These are phyloP conservation scores for Mugil cephalus DNA, from an alignment of 2,113 vertebrate genomes.

Conservation along the genomic window DNA sequence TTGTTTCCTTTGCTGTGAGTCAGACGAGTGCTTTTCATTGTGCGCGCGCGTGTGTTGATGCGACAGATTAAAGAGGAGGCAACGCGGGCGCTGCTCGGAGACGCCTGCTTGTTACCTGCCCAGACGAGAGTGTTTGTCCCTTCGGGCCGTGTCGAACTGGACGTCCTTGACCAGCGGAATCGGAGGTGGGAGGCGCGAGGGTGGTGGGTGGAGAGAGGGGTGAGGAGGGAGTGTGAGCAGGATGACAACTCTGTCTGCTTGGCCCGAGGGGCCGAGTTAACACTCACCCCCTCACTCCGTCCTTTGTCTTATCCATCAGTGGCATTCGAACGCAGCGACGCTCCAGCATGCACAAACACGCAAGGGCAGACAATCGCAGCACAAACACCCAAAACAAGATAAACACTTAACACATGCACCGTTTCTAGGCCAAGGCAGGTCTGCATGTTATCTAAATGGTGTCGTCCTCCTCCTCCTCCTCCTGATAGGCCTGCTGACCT, in stretches of 20 bases:
- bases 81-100: background rate
- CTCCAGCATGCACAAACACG: conserved; percentile 26
- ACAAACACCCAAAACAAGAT: conserved; percentile 3
- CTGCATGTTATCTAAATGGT: conserved; percentile 47
- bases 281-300: conserved; percentile 23
- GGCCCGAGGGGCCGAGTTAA: conserved; percentile 53
- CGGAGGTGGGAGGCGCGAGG: conserved; percentile 5
- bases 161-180: conserved; percentile 62
- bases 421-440: conserved; percentile 9
- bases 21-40: conserved; percentile 6
- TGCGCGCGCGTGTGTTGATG: background rate
- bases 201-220: background rate
- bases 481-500: conserved; percentile 54
- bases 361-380: conserved; percentile 3
- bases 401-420: background rate
- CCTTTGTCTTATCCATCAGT: conserved; percentile 57
- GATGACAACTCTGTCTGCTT: conserved; percentile 58
- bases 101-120: conserved; percentile 37
- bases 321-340: conserved; percentile 40
- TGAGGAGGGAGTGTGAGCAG: conserved; percentile 53
- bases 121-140: conserved; percentile 44
- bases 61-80: conserved; percentile 27
- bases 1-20: conserved; percentile 7
- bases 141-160: conserved; percentile 43
- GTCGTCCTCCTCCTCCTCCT: conserved; percentile 48